Evolutionary conservation across 2,888 invertebrate species (phyloP), one percentile per base, ranked within the genome.

Genomic region (Polyommatus icarus): DNA sequence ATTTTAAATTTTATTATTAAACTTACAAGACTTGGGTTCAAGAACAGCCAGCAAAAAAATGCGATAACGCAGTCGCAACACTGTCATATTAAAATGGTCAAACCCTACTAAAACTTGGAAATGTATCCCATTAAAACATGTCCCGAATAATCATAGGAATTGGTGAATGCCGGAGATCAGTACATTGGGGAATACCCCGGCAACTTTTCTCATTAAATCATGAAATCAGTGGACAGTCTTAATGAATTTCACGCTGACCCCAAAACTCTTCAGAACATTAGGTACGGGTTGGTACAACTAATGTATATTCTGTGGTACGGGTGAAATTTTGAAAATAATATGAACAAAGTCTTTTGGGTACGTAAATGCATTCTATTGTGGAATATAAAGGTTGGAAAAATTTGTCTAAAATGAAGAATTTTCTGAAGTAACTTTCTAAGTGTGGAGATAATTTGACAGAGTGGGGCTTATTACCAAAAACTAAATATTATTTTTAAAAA

Each of bases 211-310:
- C 75, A 32, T 75, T 75, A 75, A 29, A 75, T 75, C 50, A 54
- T 75, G 75, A 8, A 75, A 15, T 18, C 75, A 75, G 18, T 29
- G 54, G 50, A 76, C 59, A 76, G 78, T 72, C 76, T 77, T 80
- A 80, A 80, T 80, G 78, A 80, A 80, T 75, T 79, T 79, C 79
- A 76, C 40, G 73, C 61, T 76, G 76, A 77, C 79, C 78, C 71
- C 77, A 77, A 80, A 79, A 78, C 78, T 75, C 6, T 32, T 24
- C 24, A 3, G 29, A 76, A 77, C 78, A 76, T 73, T 78, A n/a
- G n/a, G n/a, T n/a, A n/a, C n/a, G n/a, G n/a, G n/a, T n/a, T n/a
- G n/a, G n/a, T n/a, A n/a, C n/a, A n/a, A n/a, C n/a, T n/a, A n/a
- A n/a, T n/a, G n/a, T n/a, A n/a, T n/a, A n/a, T n/a, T n/a, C n/a